A percentile compares a stretch with the other conserved stretches of the same genome.
These are phyloP conservation scores for Xenopus laevis DNA, from an alignment of 2,113 vertebrate genomes.

Conservation along the genomic window DNA sequence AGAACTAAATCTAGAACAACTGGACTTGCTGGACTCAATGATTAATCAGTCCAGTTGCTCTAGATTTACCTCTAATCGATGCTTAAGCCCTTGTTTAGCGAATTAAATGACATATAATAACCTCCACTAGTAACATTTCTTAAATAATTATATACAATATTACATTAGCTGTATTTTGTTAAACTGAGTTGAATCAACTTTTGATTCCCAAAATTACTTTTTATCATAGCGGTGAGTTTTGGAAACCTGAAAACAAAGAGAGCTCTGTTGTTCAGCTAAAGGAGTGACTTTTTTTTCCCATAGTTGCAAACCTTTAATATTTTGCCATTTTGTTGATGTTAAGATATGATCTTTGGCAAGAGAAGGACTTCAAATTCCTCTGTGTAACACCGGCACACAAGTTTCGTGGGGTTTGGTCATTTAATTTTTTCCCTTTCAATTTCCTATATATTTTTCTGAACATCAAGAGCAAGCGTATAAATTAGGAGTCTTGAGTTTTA, in stretches of 20 bases:
- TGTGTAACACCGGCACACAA: conserved; percentile 13
- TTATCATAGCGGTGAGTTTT: not conserved
- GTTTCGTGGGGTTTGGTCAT: conserved; percentile 3
- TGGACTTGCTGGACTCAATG: too few relatives aligned
- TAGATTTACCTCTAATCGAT: too few relatives aligned
- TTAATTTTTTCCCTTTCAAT: conserved; percentile 5
- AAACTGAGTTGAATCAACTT: too few relatives aligned
- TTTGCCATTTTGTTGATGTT: conserved; percentile 13
- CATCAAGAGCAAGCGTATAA: not conserved
- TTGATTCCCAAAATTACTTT: not conserved
- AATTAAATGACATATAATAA: too few relatives aligned
- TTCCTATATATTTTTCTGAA: not conserved
- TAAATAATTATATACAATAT: too few relatives aligned
- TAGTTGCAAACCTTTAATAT: conserved; percentile 7
- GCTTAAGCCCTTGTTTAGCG: too few relatives aligned
- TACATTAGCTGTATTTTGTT: too few relatives aligned
- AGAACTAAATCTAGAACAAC: too few relatives aligned
- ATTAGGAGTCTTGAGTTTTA: conserved; percentile 10
- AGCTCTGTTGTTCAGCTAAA: not conserved
- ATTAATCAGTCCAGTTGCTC: too few relatives aligned
- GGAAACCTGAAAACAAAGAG: conserved; percentile 14
- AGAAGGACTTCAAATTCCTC: conserved; percentile 21
- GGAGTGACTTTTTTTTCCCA: not conserved
- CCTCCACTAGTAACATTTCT: too few relatives aligned
- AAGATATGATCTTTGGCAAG: conserved; percentile 10